Evolutionary conservation across 2,888 invertebrate species (phyloP).

Genomic region (Callimorpha dominula): DNA sequence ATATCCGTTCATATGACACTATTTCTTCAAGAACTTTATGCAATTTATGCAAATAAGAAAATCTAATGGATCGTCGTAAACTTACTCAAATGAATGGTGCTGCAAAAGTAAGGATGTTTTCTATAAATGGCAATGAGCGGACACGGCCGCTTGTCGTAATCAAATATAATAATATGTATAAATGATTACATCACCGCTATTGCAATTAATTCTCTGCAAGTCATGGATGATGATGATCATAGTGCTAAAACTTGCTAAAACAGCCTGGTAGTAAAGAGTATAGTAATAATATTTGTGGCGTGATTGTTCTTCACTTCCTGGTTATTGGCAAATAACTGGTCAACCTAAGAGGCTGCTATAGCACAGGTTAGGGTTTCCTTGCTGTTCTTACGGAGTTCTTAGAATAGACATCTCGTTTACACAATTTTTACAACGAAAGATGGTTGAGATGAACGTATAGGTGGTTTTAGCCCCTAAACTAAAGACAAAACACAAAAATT

Average conservation of each 20-base stretch:
- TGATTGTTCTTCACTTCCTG: background rate
- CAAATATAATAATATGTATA: background rate
- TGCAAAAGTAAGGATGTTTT: conserved; percentile 8
- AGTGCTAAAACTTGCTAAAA: background rate
- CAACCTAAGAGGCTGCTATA: background rate
- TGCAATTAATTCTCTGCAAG: background rate
- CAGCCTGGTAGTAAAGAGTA: background rate
- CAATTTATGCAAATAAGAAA: conserved; percentile 17
- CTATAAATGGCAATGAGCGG: conserved; percentile 10
- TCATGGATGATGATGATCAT: background rate
- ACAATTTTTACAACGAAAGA: background rate
- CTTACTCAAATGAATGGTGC: conserved; percentile 1
- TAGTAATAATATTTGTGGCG: too few species aligned
- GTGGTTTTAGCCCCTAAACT: background rate
- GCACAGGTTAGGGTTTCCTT: background rate
- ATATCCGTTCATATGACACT: conserved; percentile 16
- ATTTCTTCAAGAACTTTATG: conserved; percentile 15
- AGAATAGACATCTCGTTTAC: background rate
- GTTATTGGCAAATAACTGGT: background rate
- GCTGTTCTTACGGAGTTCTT: too few species aligned
- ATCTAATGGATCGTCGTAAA: background rate
- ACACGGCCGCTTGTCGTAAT: background rate
- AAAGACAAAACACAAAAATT: too few species aligned
- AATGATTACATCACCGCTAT: conserved; percentile 4
- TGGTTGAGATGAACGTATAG: background rate